A percentile compares a stretch with the other conserved stretches of the same genome.
phyloP scores from a whole-genome alignment of 2,888 invertebrate species.

The Leptopilina myrica region DNA sequence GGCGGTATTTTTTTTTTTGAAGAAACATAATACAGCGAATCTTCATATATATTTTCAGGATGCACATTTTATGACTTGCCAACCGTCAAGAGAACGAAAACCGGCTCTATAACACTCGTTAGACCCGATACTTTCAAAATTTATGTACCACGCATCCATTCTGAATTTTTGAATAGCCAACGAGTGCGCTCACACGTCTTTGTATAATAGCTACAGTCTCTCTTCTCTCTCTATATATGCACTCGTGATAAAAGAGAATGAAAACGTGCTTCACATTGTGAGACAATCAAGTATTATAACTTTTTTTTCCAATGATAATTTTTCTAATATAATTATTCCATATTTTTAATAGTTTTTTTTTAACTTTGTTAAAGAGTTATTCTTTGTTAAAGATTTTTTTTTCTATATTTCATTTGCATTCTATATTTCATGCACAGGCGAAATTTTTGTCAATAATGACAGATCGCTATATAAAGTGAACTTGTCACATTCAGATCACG shows the following conservation, averaged over 20 bases:
- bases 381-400: neutral
- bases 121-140: constrained; percentile 13
- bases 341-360: neutral
- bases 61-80: constrained; percentile 24
- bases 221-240: neutral
- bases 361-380: neutral
- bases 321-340: no score
- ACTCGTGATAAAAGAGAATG: no score
- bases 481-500: constrained; percentile 9
- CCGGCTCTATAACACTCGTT: constrained; percentile 20
- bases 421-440: neutral
- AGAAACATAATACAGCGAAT: constrained; percentile 25
- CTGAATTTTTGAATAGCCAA: constrained; percentile 27
- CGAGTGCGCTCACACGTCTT: neutral
- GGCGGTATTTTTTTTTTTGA: constrained; percentile 11
- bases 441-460: constrained; percentile 14
- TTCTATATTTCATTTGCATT: neutral
- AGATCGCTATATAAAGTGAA: neutral
- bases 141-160: neutral
- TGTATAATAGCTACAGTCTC: neutral
- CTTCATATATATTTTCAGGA: constrained; percentile 9
- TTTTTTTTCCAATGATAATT: no score
- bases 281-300: no score
- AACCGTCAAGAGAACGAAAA: constrained; percentile 13
- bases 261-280: no score